Base-by-base conservation (phyloP, 2,797 vertebrate genomes). In the Poeciliopsis turneri region DNA sequence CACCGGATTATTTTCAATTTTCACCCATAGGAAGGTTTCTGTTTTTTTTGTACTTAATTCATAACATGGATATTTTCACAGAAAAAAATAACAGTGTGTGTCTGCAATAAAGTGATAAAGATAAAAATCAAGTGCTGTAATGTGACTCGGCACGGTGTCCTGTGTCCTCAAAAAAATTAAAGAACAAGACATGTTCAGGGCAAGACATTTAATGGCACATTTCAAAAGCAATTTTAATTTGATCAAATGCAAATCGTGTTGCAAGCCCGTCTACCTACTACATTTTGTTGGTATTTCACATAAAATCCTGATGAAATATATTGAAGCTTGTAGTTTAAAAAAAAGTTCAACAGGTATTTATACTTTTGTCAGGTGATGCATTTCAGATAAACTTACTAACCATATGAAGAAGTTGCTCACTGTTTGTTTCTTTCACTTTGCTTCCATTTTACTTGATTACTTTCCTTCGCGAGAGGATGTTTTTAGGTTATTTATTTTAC, bases 101-200 rank as follows among this genome's bases (percentile, higher is more conserved):
- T n/a, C 68, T 71, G 68, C 25, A 69, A 43, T 69, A 43, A 69
- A 43, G 66, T 46, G 43, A 70, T 68, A 28, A 69, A 28, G 23
- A 57, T 74, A 74, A 71, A 69, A 71, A 71, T 6, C 25, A 46
- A 71, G 68, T n/a, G 43, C 68, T 46, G 43, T 28, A 45, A 28
- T 45, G 43, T 46, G 6, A 46, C 41, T 28, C 15, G 0, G 25
- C n/a, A 45, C 30, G 25, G 15, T 46, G 68, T 69, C 23, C 23
- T 25, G 8, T 68, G 20, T 43, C 39, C 12, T n/a, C 39, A 69
- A 7, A 43, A 41, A n/a, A 13, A 43, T 43, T 0, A n/a, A 20
- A 46, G 28, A 71, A 18, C 41, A n/a, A 7, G 25, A 46, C 68
- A 15, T 45, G 9, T 68, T 13, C 68, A 71, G n/a, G 25, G 43